phyloP scores from a whole-genome alignment of 2,888 invertebrate genomes.

The Xestia xanthographa region DNA sequence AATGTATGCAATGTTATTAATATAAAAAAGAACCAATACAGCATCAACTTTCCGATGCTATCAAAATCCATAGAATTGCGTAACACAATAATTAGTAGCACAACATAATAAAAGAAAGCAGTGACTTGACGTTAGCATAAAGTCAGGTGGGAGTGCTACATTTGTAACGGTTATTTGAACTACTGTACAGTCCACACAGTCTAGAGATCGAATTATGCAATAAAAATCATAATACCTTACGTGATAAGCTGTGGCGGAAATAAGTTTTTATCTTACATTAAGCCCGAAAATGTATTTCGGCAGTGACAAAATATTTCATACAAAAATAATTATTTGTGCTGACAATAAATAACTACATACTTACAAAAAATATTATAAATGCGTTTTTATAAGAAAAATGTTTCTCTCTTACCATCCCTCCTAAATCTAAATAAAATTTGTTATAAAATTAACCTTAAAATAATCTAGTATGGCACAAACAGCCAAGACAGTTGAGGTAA shows the following conservation, averaged over 20 bases:
- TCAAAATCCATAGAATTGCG: conserved; percentile 19
- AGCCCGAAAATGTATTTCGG: conserved; percentile 2
- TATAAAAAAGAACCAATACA: conserved; percentile 30
- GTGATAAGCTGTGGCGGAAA: conserved; percentile 25
- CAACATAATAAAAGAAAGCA: conserved; percentile 37
- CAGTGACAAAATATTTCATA: conserved; percentile 32
- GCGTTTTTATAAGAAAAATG: conserved; percentile 34
- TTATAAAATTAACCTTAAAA: conserved; percentile 59
- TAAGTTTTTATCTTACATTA: conserved; percentile 7
- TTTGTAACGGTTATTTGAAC: not conserved
- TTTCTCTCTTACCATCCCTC: conserved; percentile 29
- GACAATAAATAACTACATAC: conserved; percentile 31
- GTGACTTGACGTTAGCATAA: conserved; percentile 34
- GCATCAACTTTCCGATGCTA: conserved; percentile 25
- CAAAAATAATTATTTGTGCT: conserved; percentile 51
- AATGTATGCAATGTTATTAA: conserved; percentile 36
- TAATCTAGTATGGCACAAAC: conserved; percentile 67
- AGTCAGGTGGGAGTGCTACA: conserved; percentile 5
- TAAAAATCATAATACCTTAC: conserved; percentile 24
- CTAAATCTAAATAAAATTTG: conserved; percentile 63
- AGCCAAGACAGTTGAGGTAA: conserved; percentile 62
- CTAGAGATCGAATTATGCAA: conserved; percentile 8
- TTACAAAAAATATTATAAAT: conserved; percentile 49
- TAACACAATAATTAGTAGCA: conserved; percentile 17
- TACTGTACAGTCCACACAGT: not conserved